Evolutionary conservation across 2,888 invertebrate genomes (phyloP).

Genomic region (Ectemnius lituratus): DNA sequence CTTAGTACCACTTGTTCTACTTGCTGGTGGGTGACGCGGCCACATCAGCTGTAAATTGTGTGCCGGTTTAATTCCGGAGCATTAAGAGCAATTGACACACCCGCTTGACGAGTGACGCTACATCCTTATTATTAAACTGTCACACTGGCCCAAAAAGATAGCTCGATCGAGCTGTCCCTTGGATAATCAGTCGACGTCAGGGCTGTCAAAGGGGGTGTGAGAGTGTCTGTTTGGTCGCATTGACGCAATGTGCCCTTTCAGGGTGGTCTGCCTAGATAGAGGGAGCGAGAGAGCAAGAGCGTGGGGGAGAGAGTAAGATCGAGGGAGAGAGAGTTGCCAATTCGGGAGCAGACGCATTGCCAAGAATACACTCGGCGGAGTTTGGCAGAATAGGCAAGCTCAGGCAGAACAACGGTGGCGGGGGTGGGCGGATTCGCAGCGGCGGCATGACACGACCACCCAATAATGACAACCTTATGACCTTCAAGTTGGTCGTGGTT

Average conservation of each 20-base stretch:
- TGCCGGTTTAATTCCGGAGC: constrained; percentile 31
- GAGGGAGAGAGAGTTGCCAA: constrained; percentile 19
- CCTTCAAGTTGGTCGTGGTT: constrained; percentile 94
- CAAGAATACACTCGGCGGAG: constrained; percentile 56
- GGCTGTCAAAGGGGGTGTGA: too few relatives aligned
- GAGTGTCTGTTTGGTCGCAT: background rate
- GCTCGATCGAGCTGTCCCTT: background rate
- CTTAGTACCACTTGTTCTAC: background rate
- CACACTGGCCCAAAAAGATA: constrained; percentile 5
- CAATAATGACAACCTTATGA: constrained; percentile 84
- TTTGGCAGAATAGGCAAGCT: constrained; percentile 73
- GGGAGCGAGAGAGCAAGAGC: constrained; percentile 3
- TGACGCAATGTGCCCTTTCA: constrained; percentile 32
- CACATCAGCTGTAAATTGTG: background rate
- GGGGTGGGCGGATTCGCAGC: constrained; percentile 67
- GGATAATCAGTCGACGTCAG: background rate
- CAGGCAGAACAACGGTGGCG: constrained; percentile 65
- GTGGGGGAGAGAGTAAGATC: too few relatives aligned
- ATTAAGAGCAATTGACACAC: constrained; percentile 46
- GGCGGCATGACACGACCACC: constrained; percentile 84
- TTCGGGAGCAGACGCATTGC: constrained; percentile 45
- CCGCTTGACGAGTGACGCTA: constrained; percentile 26
- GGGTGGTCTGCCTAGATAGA: constrained; percentile 28
- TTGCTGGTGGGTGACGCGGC: background rate
- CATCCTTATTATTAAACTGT: constrained; percentile 5